Evolutionary conservation across 1,140 invertebrate genomes (phyloP).

Genomic region (Asbolus verrucosus): DNA sequence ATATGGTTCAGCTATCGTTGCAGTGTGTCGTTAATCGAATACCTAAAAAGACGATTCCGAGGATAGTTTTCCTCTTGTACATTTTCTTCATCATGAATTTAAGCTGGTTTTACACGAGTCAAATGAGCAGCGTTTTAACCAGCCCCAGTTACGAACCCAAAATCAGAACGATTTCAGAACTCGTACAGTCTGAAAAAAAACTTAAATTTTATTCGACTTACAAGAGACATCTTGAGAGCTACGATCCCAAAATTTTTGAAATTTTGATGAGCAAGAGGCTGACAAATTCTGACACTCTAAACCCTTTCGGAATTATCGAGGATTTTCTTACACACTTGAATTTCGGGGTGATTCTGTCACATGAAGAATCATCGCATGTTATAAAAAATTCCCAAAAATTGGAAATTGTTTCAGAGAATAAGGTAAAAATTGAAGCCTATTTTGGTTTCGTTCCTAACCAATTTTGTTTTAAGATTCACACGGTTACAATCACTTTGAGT

Average conservation of each 20-base stretch:
- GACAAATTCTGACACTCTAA: neutral
- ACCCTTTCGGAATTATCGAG: neutral
- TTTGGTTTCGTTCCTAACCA: too few relatives aligned
- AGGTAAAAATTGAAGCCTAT: too few relatives aligned
- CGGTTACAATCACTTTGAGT: too few relatives aligned
- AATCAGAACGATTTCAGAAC: neutral
- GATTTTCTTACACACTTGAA: too few relatives aligned
- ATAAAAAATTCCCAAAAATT: too few relatives aligned
- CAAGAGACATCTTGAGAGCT: neutral
- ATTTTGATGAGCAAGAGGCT: neutral
- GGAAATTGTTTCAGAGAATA: too few relatives aligned
- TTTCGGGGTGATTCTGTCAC: too few relatives aligned
- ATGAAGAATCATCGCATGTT: too few relatives aligned
- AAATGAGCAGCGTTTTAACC: constrained; percentile 9
- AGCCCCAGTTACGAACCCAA: constrained; percentile 3
- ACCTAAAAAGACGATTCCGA: neutral
- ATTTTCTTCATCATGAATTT: neutral
- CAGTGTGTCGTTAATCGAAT: neutral
- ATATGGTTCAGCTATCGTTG: neutral
- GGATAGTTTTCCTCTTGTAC: neutral
- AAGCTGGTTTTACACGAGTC: neutral
- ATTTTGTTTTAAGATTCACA: too few relatives aligned
- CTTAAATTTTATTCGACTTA: neutral
- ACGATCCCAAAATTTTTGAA: neutral
- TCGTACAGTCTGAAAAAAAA: neutral